These are phyloP conservation scores for Tenthredo notha DNA, from an alignment of 2,888 invertebrate species.

Conservation along the genomic window DNA sequence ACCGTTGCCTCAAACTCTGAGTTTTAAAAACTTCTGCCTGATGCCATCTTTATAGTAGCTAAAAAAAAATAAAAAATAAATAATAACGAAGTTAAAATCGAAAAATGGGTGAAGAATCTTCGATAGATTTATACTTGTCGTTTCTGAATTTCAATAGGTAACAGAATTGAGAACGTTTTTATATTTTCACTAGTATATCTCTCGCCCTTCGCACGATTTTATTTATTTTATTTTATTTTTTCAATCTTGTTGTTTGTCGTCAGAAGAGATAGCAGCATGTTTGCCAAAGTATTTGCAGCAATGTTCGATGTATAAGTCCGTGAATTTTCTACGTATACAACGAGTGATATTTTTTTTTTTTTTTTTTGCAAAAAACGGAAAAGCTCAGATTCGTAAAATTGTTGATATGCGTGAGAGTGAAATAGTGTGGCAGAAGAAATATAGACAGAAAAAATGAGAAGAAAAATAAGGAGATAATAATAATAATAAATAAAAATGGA, in stretches of 20 bases:
- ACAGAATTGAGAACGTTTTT: neutral
- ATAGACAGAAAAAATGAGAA: neutral
- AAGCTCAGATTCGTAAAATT: neutral
- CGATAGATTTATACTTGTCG: neutral
- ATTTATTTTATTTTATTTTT: neutral
- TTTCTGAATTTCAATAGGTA: neutral
- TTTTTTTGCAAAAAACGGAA: neutral
- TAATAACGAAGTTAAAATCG: neutral
- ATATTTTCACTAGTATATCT: neutral
- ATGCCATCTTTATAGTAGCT: neutral
- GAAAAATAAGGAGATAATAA: neutral
- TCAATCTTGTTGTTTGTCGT: neutral
- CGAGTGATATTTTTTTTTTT: neutral
- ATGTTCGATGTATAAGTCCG: neutral
- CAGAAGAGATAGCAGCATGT: neutral
- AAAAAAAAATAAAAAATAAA: neutral
- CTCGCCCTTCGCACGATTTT: neutral
- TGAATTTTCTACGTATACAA: neutral
- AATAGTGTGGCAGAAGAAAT: neutral
- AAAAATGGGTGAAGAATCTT: neutral
- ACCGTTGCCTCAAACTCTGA: neutral
- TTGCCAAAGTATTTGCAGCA: neutral
- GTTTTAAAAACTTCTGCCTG: neutral
- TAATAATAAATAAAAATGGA: slow-evolving; percentile 5
- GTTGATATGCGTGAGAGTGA: neutral